A percentile compares a stretch with the other conserved stretches of the same genome.
These are phyloP conservation scores for Sipha maydis DNA, from an alignment of 2,888 invertebrate species.

Conservation along the genomic window DNA sequence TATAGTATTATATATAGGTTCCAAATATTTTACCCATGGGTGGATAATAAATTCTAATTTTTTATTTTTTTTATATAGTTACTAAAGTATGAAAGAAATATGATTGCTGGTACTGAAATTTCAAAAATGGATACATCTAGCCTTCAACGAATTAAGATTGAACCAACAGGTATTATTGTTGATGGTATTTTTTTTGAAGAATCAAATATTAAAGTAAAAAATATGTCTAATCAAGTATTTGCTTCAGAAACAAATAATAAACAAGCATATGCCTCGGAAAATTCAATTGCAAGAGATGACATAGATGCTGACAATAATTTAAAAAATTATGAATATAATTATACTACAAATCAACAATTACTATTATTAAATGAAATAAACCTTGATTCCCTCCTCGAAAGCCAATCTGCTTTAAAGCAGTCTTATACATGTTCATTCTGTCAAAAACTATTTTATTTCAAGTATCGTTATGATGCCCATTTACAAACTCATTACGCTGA, in stretches of 20 bases:
- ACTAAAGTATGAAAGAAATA: background rate
- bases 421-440: constrained; percentile 68
- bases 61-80: constrained; percentile 8
- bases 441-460: constrained; percentile 70
- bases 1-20: too few relatives aligned
- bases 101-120: constrained; percentile 16
- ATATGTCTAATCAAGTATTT: background rate
- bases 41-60: too few relatives aligned
- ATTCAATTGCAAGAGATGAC: background rate
- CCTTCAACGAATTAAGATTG: constrained; percentile 23
- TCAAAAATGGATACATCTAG: constrained; percentile 6
- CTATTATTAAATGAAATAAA: constrained; percentile 65
- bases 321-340: constrained; percentile 61
- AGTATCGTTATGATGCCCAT: constrained; percentile 69
- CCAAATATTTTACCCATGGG: too few relatives aligned
- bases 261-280: background rate
- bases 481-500: constrained; percentile 68
- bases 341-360: constrained; percentile 64
- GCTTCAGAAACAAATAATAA: background rate
- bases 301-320: background rate
- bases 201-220: constrained; percentile 25
- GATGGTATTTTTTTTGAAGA: constrained; percentile 24
- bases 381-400: constrained; percentile 68
- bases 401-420: constrained; percentile 67
- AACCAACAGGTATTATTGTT: constrained; percentile 11